Percentiles rank a stretch among this genome's conserved stretches.
Conservation (phyloP, 2,888 invertebrate species). For the Drosophila testacea region DNA sequence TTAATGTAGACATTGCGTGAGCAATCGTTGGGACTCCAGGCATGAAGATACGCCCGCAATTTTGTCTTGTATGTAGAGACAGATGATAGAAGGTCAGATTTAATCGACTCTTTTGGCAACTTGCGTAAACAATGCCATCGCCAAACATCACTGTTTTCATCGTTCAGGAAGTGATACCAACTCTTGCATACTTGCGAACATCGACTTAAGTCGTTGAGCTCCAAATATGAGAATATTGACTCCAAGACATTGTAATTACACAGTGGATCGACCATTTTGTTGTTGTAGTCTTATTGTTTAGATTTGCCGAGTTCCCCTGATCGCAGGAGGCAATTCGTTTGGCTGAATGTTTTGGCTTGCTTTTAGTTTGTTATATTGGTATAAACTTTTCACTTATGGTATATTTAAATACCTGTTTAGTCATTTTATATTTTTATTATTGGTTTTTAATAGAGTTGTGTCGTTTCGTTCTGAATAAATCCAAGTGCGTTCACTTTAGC, state of each 20-base stretch:
- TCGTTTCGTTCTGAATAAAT: slow-evolving; percentile 18
- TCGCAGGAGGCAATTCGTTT: slow-evolving; percentile 11
- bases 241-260: slow-evolving; percentile 93
- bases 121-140: slow-evolving; percentile 94
- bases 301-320: slow-evolving; percentile 18
- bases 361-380: slow-evolving; percentile 15
- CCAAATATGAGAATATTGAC: slow-evolving; percentile 96
- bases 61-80: slow-evolving; percentile 97
- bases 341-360: slow-evolving; percentile 5
- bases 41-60: slow-evolving; percentile 95
- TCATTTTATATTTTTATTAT: slow-evolving; percentile 38
- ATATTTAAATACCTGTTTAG: slow-evolving; percentile 34
- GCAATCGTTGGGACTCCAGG: slow-evolving; percentile 99
- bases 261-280: slow-evolving; percentile 87
- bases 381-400: slow-evolving; percentile 37
- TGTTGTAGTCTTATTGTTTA: slow-evolving; percentile 40
- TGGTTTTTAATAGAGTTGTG: slow-evolving; percentile 32
- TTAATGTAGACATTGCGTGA: slow-evolving; percentile 98
- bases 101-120: slow-evolving; percentile 91
- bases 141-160: slow-evolving; percentile 98
- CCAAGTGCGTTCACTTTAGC: not conserved
- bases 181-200: slow-evolving; percentile 96
- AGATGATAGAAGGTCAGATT: slow-evolving; percentile 95
- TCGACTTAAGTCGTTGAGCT: slow-evolving; percentile 93
- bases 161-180: slow-evolving; percentile 95